These are phyloP conservation scores for Stictocephala bisonia DNA, from an alignment of 2,888 invertebrate species.

Conservation along the genomic window DNA sequence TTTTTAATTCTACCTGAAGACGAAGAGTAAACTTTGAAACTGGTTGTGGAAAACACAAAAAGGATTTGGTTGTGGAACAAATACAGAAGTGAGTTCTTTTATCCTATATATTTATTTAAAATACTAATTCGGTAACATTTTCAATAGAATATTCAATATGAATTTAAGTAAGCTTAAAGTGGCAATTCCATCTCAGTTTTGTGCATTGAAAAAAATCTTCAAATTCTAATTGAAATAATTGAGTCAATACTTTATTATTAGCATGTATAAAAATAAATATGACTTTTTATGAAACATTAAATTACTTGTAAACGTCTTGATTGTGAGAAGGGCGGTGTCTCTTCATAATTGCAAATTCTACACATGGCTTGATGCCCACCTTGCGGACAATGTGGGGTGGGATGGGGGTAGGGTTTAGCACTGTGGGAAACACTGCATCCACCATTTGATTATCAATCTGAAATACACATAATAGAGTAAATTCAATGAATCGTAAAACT, in stretches of 20 bases:
- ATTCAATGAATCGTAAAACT: not conserved
- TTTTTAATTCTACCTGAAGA: too few species aligned
- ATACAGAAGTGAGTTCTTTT: too few species aligned
- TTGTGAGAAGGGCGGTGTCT: constrained; percentile 67
- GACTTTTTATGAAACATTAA: not conserved
- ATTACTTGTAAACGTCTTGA: constrained; percentile 71
- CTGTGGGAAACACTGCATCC: constrained; percentile 77
- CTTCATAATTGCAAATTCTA: constrained; percentile 71
- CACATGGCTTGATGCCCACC: constrained; percentile 70
- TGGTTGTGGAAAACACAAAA: too few species aligned
- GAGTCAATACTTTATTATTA: not conserved
- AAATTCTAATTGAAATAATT: not conserved
- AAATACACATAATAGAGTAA: constrained; percentile 60
- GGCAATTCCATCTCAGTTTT: too few species aligned
- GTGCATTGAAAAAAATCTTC: too few species aligned
- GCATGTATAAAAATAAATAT: not conserved
- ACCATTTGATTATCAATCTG: constrained; percentile 82
- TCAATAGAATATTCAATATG: too few species aligned
- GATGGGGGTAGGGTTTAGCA: constrained; percentile 72
- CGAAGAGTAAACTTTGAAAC: too few species aligned
- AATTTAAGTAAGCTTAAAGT: too few species aligned
- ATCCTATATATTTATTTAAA: too few species aligned
- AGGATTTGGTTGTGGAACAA: too few species aligned
- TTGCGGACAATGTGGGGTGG: constrained; percentile 63
- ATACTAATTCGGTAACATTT: too few species aligned